These are phyloP conservation scores for Hycleus phaleratus DNA, from an alignment of 1,140 invertebrate species.

Conservation along the genomic window DNA sequence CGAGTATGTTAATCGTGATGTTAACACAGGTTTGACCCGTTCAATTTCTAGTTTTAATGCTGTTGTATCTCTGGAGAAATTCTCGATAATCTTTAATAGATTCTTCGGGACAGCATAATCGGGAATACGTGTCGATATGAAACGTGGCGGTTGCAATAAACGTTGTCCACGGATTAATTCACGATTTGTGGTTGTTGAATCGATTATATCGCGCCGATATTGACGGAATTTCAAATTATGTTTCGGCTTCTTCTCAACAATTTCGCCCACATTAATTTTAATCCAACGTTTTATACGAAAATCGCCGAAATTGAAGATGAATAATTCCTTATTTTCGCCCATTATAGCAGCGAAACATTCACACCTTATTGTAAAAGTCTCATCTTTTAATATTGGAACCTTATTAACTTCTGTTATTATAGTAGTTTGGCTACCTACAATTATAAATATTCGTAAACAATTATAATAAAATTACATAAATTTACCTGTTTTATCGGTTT, in stretches of 20 bases:
- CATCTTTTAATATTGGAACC: neutral
- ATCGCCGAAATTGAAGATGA: conserved; percentile 49
- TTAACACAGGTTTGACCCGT: conserved; percentile 44
- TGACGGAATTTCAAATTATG: neutral
- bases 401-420: neutral
- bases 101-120: conserved; percentile 51
- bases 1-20: conserved; percentile 41
- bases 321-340: conserved; percentile 51
- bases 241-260: neutral
- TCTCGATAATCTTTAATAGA: conserved; percentile 43
- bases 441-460: neutral
- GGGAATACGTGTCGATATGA: conserved; percentile 45
- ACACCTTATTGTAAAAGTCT: neutral
- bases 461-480: neutral
- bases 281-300: conserved; percentile 51
- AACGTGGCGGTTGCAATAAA: conserved; percentile 46
- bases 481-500: too few species aligned
- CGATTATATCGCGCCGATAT: conserved; percentile 4
- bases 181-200: neutral
- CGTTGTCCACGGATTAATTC: conserved; percentile 43
- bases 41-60: conserved; percentile 40
- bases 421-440: neutral
- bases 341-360: conserved; percentile 46
- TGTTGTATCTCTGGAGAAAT: conserved; percentile 31
- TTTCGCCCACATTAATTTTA: conserved; percentile 40